Conservation (phyloP, 2,797 vertebrate species). For the Periparus ater region DNA sequence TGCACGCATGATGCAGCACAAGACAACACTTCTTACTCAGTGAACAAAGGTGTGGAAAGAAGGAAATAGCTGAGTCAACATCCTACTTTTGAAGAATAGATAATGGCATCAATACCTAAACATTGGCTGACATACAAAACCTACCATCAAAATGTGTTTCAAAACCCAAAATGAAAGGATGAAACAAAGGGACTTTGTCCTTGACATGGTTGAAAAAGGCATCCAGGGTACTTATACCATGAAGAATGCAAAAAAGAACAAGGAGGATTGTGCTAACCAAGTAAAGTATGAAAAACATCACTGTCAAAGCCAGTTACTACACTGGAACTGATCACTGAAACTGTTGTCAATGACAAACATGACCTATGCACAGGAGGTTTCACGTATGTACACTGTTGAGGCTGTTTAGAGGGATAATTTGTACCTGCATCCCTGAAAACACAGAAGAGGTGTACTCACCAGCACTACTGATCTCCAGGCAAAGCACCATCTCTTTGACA, state of each 20-base stretch:
- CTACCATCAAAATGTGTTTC: background rate
- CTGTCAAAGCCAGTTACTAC: background rate
- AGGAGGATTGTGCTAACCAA: background rate
- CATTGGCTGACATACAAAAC: background rate
- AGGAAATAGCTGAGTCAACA: background rate
- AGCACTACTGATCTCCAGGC: background rate
- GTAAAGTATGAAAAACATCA: background rate
- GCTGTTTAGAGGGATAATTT: background rate
- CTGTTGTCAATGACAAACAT: background rate
- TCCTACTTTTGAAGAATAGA: background rate
- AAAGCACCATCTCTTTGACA: background rate
- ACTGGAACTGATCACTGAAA: background rate
- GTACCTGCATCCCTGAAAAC: background rate
- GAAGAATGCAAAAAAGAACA: background rate
- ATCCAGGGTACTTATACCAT: background rate
- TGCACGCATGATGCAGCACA: background rate
- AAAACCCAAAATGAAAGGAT: background rate
- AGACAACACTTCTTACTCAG: background rate
- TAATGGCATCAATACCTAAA: background rate
- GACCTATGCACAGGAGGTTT: background rate
- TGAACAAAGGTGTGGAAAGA: background rate
- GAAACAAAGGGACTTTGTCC: background rate
- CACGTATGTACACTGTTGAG: background rate
- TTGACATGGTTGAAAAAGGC: background rate
- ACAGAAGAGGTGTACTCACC: background rate